These are phyloP conservation scores for Archegozetes longisetosus DNA, from an alignment of 1,140 invertebrate genomes.

Conservation along the genomic window DNA sequence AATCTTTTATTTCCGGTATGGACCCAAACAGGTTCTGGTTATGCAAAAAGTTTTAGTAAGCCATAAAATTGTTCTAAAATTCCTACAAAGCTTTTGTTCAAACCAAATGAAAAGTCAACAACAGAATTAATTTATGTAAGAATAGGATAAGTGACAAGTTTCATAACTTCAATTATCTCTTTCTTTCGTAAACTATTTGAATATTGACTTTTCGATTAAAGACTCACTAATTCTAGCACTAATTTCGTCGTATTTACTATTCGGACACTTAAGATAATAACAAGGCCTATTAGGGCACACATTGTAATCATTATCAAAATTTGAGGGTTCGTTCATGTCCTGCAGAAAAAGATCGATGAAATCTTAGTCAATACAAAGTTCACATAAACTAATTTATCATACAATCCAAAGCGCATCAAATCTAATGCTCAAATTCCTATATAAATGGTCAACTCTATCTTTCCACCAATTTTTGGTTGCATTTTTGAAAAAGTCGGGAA, in stretches of 20 bases:
- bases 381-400: slow-evolving; percentile 14
- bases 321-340: slow-evolving; percentile 26
- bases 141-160: neutral
- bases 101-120: neutral
- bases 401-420: slow-evolving; percentile 67
- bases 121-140: neutral
- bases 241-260: too few species aligned
- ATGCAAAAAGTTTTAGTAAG: slow-evolving; percentile 39
- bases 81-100: too few species aligned
- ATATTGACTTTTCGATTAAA: too few species aligned
- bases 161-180: too few species aligned
- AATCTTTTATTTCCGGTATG: slow-evolving; percentile 36
- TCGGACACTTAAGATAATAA: too few species aligned
- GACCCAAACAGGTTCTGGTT: slow-evolving; percentile 47
- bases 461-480: slow-evolving; percentile 50
- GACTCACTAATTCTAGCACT: too few species aligned
- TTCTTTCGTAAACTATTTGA: too few species aligned
- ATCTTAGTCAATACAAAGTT: neutral
- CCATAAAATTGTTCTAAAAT: slow-evolving; percentile 36
- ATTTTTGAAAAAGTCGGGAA: too few species aligned
- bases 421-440: slow-evolving; percentile 38
- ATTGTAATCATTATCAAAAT: slow-evolving; percentile 20
- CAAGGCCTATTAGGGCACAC: too few species aligned
- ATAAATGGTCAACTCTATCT: slow-evolving; percentile 46
- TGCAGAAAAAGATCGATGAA: slow-evolving; percentile 18